Conservation (phyloP, 2,888 invertebrate species). For the Keiferia lycopersicella region DNA sequence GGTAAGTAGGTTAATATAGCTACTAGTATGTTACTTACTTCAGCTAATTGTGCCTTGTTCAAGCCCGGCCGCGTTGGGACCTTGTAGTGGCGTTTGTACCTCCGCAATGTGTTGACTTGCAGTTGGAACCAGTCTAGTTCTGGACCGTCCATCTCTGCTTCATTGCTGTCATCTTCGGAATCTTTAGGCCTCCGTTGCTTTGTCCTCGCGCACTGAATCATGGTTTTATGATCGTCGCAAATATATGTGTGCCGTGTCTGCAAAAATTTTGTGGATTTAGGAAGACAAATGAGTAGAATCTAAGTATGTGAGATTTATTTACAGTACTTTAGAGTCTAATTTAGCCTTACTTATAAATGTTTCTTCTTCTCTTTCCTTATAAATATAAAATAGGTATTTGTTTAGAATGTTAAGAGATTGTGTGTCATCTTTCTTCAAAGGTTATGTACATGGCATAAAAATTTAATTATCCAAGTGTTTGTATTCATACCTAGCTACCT, state of each 20-base stretch:
- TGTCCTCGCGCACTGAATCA: conserved; percentile 97
- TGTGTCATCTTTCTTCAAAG: too few relatives aligned
- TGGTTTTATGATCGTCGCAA: conserved; percentile 97
- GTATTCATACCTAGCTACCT: too few relatives aligned
- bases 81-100: conserved; percentile 97
- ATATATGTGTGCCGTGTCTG: conserved; percentile 97
- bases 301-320: neutral
- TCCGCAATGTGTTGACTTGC: conserved; percentile 95
- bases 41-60: conserved; percentile 97
- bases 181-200: conserved; percentile 93
- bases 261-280: conserved; percentile 35
- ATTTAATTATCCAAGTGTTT: too few relatives aligned
- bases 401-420: too few relatives aligned
- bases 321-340: too few relatives aligned
- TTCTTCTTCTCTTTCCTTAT: too few relatives aligned
- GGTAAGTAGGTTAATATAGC: conserved; percentile 17
- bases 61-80: conserved; percentile 94
- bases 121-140: conserved; percentile 97
- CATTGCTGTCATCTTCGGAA: conserved; percentile 96
- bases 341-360: too few relatives aligned
- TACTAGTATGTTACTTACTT: conserved; percentile 83
- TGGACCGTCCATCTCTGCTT: conserved; percentile 94
- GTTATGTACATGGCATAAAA: too few relatives aligned
- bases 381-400: too few relatives aligned
- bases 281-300: neutral